Percentiles rank a stretch among this genome's conserved stretches.
phyloP scores from a whole-genome alignment of 2,797 vertebrate genomes.

The Helicolenus hilgendorfi region DNA sequence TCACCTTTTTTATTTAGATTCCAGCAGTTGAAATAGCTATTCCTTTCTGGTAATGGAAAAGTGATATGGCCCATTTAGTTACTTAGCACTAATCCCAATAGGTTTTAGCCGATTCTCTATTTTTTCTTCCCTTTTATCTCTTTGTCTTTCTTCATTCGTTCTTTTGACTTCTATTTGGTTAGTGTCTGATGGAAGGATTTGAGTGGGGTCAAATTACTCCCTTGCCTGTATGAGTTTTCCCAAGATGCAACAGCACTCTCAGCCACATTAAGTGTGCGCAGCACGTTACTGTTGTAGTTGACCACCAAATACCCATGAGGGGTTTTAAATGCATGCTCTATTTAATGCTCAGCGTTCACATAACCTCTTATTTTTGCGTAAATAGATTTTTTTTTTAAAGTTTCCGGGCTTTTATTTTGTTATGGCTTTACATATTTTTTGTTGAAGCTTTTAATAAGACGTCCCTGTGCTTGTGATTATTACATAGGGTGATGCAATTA shows the following conservation, averaged over 20 bases:
- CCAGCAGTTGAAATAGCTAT: constrained; percentile 79
- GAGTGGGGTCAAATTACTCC: constrained; percentile 74
- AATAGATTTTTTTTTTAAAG: background rate
- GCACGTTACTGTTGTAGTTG: constrained; percentile 40
- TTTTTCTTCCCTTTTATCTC: constrained; percentile 61
- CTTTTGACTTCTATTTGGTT: constrained; percentile 78
- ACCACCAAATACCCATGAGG: constrained; percentile 59
- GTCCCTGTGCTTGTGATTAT: constrained; percentile 47
- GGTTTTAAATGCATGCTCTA: constrained; percentile 45
- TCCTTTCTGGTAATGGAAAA: constrained; percentile 85
- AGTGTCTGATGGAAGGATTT: constrained; percentile 78
- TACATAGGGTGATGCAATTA: constrained; percentile 83
- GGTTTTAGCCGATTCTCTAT: constrained; percentile 73
- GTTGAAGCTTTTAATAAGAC: constrained; percentile 50
- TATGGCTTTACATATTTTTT: constrained; percentile 7
- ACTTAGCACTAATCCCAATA: constrained; percentile 84
- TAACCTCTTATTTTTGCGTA: background rate
- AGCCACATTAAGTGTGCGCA: constrained; percentile 50
- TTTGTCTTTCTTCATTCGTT: constrained; percentile 60
- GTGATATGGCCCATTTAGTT: constrained; percentile 88
- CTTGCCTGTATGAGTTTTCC: constrained; percentile 54
- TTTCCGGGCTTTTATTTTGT: constrained; percentile 16
- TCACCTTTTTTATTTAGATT: constrained; percentile 85
- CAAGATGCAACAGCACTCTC: constrained; percentile 47
- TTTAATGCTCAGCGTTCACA: constrained; percentile 43